Conservation (phyloP, 2,888 invertebrate genomes). For the Drosophila buzzatii region DNA sequence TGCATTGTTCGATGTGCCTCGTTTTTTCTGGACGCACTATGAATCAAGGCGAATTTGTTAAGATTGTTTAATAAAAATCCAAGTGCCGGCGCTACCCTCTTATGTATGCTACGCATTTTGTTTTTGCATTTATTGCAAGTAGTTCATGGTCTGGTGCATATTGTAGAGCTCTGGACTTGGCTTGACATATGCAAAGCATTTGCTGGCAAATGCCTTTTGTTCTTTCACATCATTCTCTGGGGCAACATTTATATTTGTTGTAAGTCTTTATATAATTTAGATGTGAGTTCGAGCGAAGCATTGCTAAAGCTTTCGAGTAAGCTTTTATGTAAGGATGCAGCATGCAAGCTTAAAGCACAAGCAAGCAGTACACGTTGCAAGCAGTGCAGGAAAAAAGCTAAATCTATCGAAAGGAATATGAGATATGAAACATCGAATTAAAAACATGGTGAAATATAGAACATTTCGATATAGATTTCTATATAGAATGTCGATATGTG, state of each 20-base stretch:
- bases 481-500: neutral
- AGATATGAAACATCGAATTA: neutral
- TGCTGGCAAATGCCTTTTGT: slow-evolving; percentile 35
- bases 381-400: neutral
- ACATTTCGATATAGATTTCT: neutral
- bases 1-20: slow-evolving; percentile 71
- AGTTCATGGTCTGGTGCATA: slow-evolving; percentile 47
- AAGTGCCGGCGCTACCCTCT: slow-evolving; percentile 1
- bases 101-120: slow-evolving; percentile 15
- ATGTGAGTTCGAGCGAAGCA: neutral
- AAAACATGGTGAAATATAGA: neutral
- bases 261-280: neutral
- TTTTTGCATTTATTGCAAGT: slow-evolving; percentile 24
- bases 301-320: neutral
- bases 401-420: neutral
- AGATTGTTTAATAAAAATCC: slow-evolving; percentile 35
- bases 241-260: slow-evolving; percentile 12
- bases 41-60: slow-evolving; percentile 10
- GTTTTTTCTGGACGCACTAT: slow-evolving; percentile 40
- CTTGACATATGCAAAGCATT: slow-evolving; percentile 49
- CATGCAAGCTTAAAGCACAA: neutral
- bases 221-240: slow-evolving; percentile 18
- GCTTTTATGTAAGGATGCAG: neutral
- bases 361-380: slow-evolving; percentile 17
- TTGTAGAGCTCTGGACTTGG: slow-evolving; percentile 42